These are phyloP conservation scores for Phalanger gymnotis DNA, from an alignment of 2,797 vertebrate species.

Conservation along the genomic window DNA sequence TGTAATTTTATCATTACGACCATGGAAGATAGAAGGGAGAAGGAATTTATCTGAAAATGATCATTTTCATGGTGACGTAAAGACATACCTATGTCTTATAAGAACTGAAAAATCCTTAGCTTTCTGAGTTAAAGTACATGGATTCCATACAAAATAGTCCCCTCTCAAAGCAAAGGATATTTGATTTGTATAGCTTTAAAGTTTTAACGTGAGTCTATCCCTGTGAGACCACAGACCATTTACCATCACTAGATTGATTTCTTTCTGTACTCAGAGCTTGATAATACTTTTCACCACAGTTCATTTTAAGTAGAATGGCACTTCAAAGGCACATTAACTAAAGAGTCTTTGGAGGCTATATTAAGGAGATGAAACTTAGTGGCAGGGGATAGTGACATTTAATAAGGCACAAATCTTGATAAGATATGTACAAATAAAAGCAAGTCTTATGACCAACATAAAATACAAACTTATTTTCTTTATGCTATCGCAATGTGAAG, in stretches of 20 bases:
- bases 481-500: conserved; percentile 39
- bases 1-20: not conserved
- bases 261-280: conserved; percentile 75
- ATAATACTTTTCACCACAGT: conserved; percentile 77
- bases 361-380: conserved; percentile 70
- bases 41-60: conserved; percentile 41
- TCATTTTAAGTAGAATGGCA: conserved; percentile 78
- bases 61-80: conserved; percentile 36
- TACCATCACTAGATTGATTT: conserved; percentile 79
- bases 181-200: conserved; percentile 80
- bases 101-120: conserved; percentile 63
- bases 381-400: conserved; percentile 59
- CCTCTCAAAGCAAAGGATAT: conserved; percentile 74
- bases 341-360: conserved; percentile 78
- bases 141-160: conserved; percentile 74
- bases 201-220: conserved; percentile 79
- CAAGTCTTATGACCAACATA: not conserved
- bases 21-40: not conserved
- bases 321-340: conserved; percentile 78
- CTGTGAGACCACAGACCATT: conserved; percentile 78
- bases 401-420: conserved; percentile 71
- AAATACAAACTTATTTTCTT: conserved; percentile 46
- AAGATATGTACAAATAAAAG: conserved; percentile 70
- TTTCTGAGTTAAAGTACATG: conserved; percentile 62
- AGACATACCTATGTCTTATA: conserved; percentile 51